phyloP scores from a whole-genome alignment of 30 jellyfish, hydroid and myxozoan species.

The Morbakka virulenta region DNA sequence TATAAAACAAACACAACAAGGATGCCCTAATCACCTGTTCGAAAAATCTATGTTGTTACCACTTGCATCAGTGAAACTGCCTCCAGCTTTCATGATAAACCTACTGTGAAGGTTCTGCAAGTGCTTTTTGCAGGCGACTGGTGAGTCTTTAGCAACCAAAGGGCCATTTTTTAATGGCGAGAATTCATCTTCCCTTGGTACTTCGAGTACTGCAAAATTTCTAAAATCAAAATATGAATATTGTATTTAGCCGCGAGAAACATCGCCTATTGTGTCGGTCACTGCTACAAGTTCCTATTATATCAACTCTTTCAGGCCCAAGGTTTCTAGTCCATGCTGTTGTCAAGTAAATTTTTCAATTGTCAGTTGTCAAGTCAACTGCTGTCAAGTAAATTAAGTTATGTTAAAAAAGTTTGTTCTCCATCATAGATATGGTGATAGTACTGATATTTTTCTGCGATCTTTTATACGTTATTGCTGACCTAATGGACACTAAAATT shows the following conservation, averaged over 20 bases:
- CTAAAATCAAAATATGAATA: slow-evolving; percentile 21
- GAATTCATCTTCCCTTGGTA: slow-evolving; percentile 80
- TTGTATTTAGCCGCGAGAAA: background rate
- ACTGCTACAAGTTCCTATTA: background rate
- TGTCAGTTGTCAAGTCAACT: too few relatives aligned
- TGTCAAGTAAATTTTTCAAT: too few relatives aligned
- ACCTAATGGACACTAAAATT: too few relatives aligned
- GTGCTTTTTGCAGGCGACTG: slow-evolving; percentile 81
- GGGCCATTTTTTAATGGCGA: slow-evolving; percentile 97
- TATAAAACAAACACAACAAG: too few relatives aligned
- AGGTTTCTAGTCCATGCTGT: too few relatives aligned
- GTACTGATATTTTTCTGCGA: too few relatives aligned
- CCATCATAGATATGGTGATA: too few relatives aligned
- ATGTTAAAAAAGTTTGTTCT: too few relatives aligned
- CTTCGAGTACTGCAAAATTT: slow-evolving; percentile 89
- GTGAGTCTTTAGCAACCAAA: slow-evolving; percentile 61
- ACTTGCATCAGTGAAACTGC: slow-evolving; percentile 48
- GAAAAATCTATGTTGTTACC: too few relatives aligned
- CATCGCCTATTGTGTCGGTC: background rate
- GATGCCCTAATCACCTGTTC: too few relatives aligned
- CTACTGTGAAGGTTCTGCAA: slow-evolving; percentile 43
- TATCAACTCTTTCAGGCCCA: too few relatives aligned
- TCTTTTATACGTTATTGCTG: too few relatives aligned
- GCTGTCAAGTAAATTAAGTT: background rate
- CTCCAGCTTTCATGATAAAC: slow-evolving; percentile 79